Base-by-base conservation (phyloP, 2,797 vertebrate species). In the Sebastes ruberrimus region DNA sequence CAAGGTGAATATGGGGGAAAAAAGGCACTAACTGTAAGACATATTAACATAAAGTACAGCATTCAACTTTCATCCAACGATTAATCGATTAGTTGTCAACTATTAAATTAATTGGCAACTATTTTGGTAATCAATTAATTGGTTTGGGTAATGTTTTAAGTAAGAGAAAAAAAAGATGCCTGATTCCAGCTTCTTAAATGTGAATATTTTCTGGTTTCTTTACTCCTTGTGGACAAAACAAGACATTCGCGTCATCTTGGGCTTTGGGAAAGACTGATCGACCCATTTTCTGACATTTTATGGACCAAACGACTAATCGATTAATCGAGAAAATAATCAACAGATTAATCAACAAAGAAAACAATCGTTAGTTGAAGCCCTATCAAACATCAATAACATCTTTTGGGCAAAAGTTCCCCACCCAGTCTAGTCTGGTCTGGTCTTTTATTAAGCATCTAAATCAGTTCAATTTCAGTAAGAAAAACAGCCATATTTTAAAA, bases 401-500 rank as follows among this genome's bases (percentile, higher is more conserved):
- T 72, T 83, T 64, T 35, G 67, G 71, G 69, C 14, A 71, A 75
- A 61, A 80, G 10, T 46, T 65, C 25, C 56, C 71, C 57, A 65
- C 28, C 32, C 69, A 68, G 74, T 86, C 75, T 46, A 38, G 46
- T 79, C 74, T 86, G 72, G 73, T 86, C 64, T 86, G 72, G 73
- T 86, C 64, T 80, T 93, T 93, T 93, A 93, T 94, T 93, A 49
- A 90, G 84, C 89, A 81, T 86, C 81, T 77, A 74, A 82, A 78
- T 90, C 70, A 81, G 57, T 78, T 90, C 63, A 85, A 13, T 84
- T 86, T 86, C 88, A 88, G 73, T 90, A 86, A 82, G 72, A 90
- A 92, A 70, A 89, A 83, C 70, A 33, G 72, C 67, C 71, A 59
- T 32, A 35, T 80, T 88, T 83, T 52, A 71, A 84, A 90, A 86